Percentiles rank a stretch among this genome's conserved stretches.
Evolutionary conservation across 2,888 invertebrate species (phyloP).

Genomic region (Baronia brevicornis): DNA sequence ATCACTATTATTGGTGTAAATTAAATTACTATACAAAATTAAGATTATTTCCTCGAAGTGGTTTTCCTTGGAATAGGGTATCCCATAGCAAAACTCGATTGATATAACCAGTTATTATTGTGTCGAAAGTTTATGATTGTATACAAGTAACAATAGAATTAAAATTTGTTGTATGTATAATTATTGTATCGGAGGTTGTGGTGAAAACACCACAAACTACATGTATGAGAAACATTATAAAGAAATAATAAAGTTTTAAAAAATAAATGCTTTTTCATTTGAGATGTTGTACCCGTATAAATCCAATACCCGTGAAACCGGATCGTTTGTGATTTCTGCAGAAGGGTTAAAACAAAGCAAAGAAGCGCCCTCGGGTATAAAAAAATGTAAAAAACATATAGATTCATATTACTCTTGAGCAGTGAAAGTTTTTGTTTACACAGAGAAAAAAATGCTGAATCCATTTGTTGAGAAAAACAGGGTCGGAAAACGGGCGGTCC

Average conservation of each 20-base stretch:
- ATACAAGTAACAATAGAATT: slow-evolving; percentile 70
- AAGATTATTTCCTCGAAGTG: slow-evolving; percentile 31
- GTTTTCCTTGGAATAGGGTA: slow-evolving; percentile 54
- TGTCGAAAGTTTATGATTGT: slow-evolving; percentile 72
- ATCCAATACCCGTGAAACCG: slow-evolving; percentile 1
- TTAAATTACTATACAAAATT: slow-evolving; percentile 24
- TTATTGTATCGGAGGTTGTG: slow-evolving; percentile 52
- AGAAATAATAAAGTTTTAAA: slow-evolving; percentile 72
- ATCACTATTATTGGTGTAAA: slow-evolving; percentile 38
- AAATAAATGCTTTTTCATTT: slow-evolving; percentile 40
- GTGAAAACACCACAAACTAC: slow-evolving; percentile 56
- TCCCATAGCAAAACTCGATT: slow-evolving; percentile 49
- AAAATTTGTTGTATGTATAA: slow-evolving; percentile 71
- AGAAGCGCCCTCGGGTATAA: slow-evolving; percentile 11
- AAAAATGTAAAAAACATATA: slow-evolving; percentile 26
- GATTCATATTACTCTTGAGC: slow-evolving; percentile 45
- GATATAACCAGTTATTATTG: slow-evolving; percentile 71
- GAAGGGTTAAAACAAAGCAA: slow-evolving; percentile 9
- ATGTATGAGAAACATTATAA: slow-evolving; percentile 73
- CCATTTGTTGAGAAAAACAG: slow-evolving; percentile 34
- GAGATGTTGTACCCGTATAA: too few relatives aligned
- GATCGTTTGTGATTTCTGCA: slow-evolving; percentile 8
- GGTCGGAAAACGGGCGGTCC: slow-evolving; percentile 30
- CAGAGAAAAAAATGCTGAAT: slow-evolving; percentile 40
- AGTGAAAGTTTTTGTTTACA: slow-evolving; percentile 55